Evolutionary conservation across 2,113 vertebrate genomes (phyloP).

Genomic region (Xyliphius kryptos): DNA sequence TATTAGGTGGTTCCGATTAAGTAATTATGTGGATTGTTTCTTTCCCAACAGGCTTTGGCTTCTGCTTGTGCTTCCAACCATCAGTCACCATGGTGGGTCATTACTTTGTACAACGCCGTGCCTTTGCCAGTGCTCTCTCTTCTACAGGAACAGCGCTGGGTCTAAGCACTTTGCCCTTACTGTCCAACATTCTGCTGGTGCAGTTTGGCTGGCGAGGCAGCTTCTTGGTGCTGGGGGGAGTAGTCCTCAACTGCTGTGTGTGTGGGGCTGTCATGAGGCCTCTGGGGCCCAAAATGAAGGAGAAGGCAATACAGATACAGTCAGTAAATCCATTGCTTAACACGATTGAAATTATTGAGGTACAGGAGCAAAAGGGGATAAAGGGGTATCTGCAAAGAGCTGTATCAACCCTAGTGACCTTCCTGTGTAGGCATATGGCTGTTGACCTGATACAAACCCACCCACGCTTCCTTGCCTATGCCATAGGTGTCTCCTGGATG

Average conservation of each 20-base stretch:
- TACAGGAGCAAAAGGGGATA: conserved; percentile 13
- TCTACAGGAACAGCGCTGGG: conserved; percentile 71
- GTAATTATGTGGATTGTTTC: too few species aligned
- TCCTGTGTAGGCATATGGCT: conserved; percentile 67
- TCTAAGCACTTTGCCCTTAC: conserved; percentile 64
- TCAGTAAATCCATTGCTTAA: too few species aligned
- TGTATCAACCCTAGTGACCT: conserved; percentile 20
- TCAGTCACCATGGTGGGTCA: conserved; percentile 69
- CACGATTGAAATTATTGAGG: too few species aligned
- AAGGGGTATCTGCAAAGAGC: conserved; percentile 7
- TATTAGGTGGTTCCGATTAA: too few species aligned
- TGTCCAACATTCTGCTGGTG: conserved; percentile 66
- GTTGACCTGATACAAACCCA: conserved; percentile 72
- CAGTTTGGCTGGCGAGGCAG: conserved; percentile 75
- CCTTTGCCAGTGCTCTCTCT: conserved; percentile 71
- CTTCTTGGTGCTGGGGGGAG: conserved; percentile 75
- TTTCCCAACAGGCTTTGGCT: conserved; percentile 75
- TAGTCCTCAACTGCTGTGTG: conserved; percentile 74
- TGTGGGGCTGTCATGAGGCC: conserved; percentile 79
- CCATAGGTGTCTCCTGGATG: conserved; percentile 70
- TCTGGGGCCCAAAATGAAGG: too few species aligned
- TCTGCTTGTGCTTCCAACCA: conserved; percentile 75
- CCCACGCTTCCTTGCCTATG: conserved; percentile 63
- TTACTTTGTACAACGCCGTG: conserved; percentile 66
- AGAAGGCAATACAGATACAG: too few species aligned